Base-by-base conservation (phyloP, 2,113 vertebrate genomes). In the Sterrhoptilus dennistouni region DNA sequence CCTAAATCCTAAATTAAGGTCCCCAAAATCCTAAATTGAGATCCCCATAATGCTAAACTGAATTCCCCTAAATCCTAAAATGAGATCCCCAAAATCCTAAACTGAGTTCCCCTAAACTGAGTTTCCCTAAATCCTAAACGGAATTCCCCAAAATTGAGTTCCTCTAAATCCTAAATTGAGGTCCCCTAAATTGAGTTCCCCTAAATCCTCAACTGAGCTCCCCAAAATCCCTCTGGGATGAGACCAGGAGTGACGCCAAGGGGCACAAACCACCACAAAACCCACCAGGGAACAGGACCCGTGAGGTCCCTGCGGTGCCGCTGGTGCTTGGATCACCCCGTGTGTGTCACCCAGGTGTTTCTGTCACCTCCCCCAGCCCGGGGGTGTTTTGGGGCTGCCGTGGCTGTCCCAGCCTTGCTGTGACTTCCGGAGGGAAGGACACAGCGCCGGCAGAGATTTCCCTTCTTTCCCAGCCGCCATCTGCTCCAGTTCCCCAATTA, bases 251-350 rank as follows among this genome's bases (percentile, higher is more conserved):
- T 9, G 71, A 2, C 38, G 17, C 1, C 45, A 9, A 45, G 22
- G 3, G 15, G 50, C 50, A 3, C 1, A 28, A 54, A 31, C 27
- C 35, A 2, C 49, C 4, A 44, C 44, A 44, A 44, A 44, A 19
- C 44, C 44, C 44, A 8, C 17, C 19, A 4, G 29, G 31, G 50
- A 15, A 24, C 22, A 23, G 82, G 52, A 29, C 18, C 5, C 5
- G 6, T 1, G 0, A 4, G 24, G 35, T 18, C 36, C 22, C n/a
- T 0, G 54, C 8, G 2, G 36, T 47, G 45, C 42, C 77, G 4
- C 19, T 0, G 1, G 14, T 27, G 22, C 59, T 42, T 3, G 2
- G 14, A 1, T n/a, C 59, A 5, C 2, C 0, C 75, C 18, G 33
- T 5, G 77, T 5, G 77, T 52, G 28, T 70, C 38, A 6, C 53